Evolutionary conservation across 2,888 invertebrate species (phyloP), one percentile per base, ranked within the genome.

Genomic region (Diabrotica balteata): DNA sequence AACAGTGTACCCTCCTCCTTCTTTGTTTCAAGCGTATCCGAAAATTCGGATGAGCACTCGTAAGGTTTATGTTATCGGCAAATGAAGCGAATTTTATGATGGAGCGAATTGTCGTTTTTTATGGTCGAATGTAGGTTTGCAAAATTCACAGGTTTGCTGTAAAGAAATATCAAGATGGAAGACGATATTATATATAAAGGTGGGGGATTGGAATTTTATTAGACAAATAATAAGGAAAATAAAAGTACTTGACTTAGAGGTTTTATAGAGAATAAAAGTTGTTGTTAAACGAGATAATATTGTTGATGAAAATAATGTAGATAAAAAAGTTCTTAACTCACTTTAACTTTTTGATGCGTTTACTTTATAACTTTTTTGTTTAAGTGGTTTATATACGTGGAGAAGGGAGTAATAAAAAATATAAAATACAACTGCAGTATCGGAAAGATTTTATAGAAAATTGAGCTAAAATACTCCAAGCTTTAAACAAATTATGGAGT

Each of bases 11-110:
- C 7, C 47, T 10, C 47, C 7, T 47, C 47, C 10, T 47, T 7
- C 10, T 47, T 9, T 47, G 47, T 47, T 47, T 47, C 10, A 10
- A 9, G 47, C 47, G 51, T 64, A 64, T 59, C 51, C 10, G 57
- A 46, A 63, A 63, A 45, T 51, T 64, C 45, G 52, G 52, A 63
- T 47, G 49, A 63, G 42, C 57, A 47, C 62, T 67, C 46, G 49
- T 57, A 58, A 67, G 53, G 58, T 67, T 67, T 63, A 59, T 59
- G 59, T 67, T 63, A 67, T 67, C 59, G 63, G 62, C 17, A 63
- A 59, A 63, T 63, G 63, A 54, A 54, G 57, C 11, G 67, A 54
- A 59, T 55, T 62, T 53, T 65, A 65, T 54, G 55, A 54, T 9
- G 51, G 22, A 42, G n/a, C 43, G 32, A 59, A 64, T 51, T 52